Percentiles rank a stretch among this genome's conserved stretches.
Evolutionary conservation across 2,113 vertebrate genomes (phyloP).

Genomic region (Grantiella picta): DNA sequence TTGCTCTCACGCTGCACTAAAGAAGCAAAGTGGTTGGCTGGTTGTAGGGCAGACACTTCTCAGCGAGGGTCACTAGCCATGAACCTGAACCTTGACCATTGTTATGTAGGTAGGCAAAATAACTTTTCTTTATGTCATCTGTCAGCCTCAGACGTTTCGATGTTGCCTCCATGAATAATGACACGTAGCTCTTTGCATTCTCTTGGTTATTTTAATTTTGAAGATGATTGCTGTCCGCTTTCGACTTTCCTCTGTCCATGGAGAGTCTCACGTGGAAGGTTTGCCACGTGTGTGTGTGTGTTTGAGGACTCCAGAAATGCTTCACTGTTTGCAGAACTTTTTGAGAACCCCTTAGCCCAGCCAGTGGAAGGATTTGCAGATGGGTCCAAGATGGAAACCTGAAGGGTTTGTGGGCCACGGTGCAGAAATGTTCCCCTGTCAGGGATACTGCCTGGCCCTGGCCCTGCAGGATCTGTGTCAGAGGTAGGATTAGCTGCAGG

Average conservation of each 20-base stretch:
- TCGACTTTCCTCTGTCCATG: slow-evolving; percentile 3
- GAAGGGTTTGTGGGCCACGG: not conserved
- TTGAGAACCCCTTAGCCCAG: not conserved
- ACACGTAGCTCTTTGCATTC: slow-evolving; percentile 49
- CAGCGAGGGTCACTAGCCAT: slow-evolving; percentile 95
- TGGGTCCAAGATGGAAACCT: not conserved
- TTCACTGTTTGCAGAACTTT: not conserved
- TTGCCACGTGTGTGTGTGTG: not conserved
- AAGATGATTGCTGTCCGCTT: slow-evolving; percentile 29
- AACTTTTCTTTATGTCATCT: slow-evolving; percentile 81
- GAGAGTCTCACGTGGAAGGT: not conserved
- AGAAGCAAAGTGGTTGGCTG: slow-evolving; percentile 94
- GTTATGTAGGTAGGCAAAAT: slow-evolving; percentile 98
- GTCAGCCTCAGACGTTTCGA: slow-evolving; percentile 70
- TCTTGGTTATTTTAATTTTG: slow-evolving; percentile 36
- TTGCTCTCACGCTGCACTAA: slow-evolving; percentile 94
- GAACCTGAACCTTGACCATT: slow-evolving; percentile 85
- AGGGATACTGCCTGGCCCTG: not conserved
- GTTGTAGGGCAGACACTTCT: slow-evolving; percentile 94
- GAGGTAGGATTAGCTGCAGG: not conserved
- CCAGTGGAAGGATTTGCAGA: not conserved
- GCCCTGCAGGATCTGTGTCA: not conserved
- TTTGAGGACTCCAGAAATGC: slow-evolving; percentile 62
- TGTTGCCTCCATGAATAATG: slow-evolving; percentile 62
- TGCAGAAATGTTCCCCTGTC: not conserved